These are phyloP conservation scores for Trachelus stipa DNA, from an alignment of 2,888 invertebrate genomes.

Conservation along the genomic window DNA sequence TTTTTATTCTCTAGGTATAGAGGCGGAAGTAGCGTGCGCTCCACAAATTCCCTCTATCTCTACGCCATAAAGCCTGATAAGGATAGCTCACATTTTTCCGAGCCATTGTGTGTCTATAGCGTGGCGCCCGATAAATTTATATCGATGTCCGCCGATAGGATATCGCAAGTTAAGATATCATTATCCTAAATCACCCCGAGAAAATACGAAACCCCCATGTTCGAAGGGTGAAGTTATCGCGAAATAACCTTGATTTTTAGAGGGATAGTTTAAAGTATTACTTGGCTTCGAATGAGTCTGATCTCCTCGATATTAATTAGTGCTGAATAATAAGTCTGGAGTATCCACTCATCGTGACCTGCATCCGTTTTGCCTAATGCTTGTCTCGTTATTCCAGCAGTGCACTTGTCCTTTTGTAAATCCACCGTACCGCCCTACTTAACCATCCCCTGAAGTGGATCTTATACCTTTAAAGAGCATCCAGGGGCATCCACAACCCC, in stretches of 20 bases:
- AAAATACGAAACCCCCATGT: background rate
- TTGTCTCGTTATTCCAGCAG: no score
- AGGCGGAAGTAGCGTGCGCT: constrained; percentile 10
- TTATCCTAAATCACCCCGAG: constrained; percentile 12
- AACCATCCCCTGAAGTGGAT: no score
- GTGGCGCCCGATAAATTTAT: constrained; percentile 30
- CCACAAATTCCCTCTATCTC: constrained; percentile 35
- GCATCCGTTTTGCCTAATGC: no score
- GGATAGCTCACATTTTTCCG: constrained; percentile 32
- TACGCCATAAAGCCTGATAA: constrained; percentile 33
- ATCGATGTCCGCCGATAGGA: constrained; percentile 23
- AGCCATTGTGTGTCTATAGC: constrained; percentile 26
- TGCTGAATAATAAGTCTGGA: no score
- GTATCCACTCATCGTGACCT: no score
- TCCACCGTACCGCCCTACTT: no score
- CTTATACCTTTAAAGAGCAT: no score
- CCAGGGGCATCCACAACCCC: no score
- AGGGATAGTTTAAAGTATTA: background rate
- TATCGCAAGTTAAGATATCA: constrained; percentile 21
- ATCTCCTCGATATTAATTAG: no score
- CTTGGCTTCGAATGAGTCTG: constrained; percentile 4
- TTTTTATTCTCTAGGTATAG: no score
- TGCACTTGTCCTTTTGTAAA: no score
- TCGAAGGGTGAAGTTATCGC: no score
- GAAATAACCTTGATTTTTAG: background rate